Percentiles rank a stretch among this genome's conserved stretches.
Evolutionary conservation across 1,140 invertebrate genomes (phyloP).

Genomic region (Delia radicum): DNA sequence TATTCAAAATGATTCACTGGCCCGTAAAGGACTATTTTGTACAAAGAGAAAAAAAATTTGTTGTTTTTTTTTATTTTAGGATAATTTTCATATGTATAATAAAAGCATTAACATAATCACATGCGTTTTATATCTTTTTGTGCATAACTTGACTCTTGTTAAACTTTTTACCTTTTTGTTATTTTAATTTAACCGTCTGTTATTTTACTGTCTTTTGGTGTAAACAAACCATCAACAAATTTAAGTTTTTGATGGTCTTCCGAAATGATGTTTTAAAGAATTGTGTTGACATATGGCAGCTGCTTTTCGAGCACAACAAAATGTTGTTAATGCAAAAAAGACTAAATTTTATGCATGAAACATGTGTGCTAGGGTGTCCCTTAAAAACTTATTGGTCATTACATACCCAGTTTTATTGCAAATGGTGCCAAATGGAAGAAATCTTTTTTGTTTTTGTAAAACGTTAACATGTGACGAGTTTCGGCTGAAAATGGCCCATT

Average conservation of each 20-base stretch:
- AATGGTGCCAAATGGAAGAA: too few relatives aligned
- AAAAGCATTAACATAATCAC: background rate
- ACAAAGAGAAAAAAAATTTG: too few relatives aligned
- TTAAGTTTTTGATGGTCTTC: background rate
- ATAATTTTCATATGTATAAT: background rate
- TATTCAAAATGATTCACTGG: background rate
- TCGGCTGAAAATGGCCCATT: too few relatives aligned
- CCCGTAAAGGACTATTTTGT: background rate
- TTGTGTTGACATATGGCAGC: constrained; percentile 1
- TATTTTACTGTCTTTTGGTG: background rate
- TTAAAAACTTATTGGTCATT: background rate
- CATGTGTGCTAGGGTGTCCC: background rate
- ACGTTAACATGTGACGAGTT: too few relatives aligned
- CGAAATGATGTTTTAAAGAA: background rate
- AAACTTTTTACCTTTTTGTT: too few relatives aligned
- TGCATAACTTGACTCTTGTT: background rate
- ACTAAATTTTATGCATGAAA: background rate
- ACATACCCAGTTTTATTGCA: too few relatives aligned
- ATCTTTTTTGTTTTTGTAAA: too few relatives aligned
- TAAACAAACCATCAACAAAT: background rate
- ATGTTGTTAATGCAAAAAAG: too few relatives aligned
- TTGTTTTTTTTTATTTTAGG: too few relatives aligned
- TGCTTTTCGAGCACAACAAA: background rate
- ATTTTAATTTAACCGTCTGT: too few relatives aligned
- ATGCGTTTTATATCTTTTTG: background rate